phyloP scores from a whole-genome alignment of 2,113 vertebrate species.

The Gymnogyps californianus region DNA sequence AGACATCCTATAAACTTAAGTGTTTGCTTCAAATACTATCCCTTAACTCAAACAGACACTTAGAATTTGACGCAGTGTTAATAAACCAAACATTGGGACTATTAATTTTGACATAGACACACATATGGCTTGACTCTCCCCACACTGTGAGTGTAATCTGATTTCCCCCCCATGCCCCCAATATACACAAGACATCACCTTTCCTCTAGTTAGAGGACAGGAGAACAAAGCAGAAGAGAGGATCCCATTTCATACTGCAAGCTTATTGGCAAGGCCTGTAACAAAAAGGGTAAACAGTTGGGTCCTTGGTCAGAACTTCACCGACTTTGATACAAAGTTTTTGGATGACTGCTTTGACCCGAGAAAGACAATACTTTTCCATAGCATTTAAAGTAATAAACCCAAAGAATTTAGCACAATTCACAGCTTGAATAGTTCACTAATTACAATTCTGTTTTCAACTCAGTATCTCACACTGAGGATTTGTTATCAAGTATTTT shows the following conservation, averaged over 20 bases:
- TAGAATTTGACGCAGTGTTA: not conserved
- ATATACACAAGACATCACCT: not conserved
- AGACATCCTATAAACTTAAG: not conserved
- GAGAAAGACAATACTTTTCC: not conserved
- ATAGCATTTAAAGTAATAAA: not conserved
- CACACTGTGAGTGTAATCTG: not conserved
- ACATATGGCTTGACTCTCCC: not conserved
- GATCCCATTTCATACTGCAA: not conserved
- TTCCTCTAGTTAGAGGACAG: not conserved
- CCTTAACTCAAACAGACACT: not conserved
- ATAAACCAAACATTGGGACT: not conserved
- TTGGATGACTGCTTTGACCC: not conserved
- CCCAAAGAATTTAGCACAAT: not conserved
- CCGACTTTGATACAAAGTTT: not conserved
- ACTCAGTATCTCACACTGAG: not conserved
- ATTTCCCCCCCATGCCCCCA: accelerated
- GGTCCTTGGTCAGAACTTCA: not conserved
- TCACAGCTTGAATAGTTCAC: not conserved
- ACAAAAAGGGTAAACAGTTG: not conserved
- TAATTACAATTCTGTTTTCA: not conserved
- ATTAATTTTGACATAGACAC: not conserved
- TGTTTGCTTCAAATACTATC: not conserved
- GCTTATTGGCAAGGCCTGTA: not conserved
- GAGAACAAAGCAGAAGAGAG: not conserved
- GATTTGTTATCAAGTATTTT: not conserved